Evolutionary conservation across 2,888 invertebrate genomes (phyloP).

Genomic region (Agrotis segetum): DNA sequence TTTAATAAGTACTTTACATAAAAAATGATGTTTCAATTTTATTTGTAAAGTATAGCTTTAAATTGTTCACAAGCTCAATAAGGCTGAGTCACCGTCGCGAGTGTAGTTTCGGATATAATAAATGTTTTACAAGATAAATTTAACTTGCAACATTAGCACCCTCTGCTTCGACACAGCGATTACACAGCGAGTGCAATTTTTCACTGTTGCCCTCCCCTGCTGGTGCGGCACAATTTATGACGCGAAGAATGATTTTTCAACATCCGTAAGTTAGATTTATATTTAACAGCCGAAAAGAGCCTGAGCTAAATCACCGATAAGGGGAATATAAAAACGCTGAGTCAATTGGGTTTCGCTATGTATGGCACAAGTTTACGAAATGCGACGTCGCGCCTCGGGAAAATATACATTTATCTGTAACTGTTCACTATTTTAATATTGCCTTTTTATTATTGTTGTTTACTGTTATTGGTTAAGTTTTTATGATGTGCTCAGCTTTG

Average conservation of each 20-base stretch:
- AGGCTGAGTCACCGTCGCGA: constrained; percentile 73
- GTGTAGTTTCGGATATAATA: constrained; percentile 79
- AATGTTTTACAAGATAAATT: constrained; percentile 87
- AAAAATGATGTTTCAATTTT: constrained; percentile 20
- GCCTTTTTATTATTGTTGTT: constrained; percentile 56
- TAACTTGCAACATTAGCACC: constrained; percentile 88
- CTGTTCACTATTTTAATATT: constrained; percentile 61
- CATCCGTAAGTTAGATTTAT: constrained; percentile 87
- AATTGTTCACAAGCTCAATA: constrained; percentile 23
- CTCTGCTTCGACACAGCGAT: constrained; percentile 84
- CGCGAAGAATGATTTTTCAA: constrained; percentile 88
- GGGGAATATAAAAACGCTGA: constrained; percentile 77
- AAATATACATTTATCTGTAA: constrained; percentile 59
- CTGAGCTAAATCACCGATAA: constrained; percentile 76
- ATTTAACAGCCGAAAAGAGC: constrained; percentile 83
- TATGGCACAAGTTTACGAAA: constrained; percentile 62
- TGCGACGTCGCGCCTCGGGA: constrained; percentile 42
- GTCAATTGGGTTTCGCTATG: constrained; percentile 68
- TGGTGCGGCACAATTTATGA: constrained; percentile 85
- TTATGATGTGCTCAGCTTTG: constrained; percentile 28
- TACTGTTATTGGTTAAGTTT: constrained; percentile 53
- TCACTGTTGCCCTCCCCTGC: constrained; percentile 86
- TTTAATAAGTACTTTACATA: constrained; percentile 44
- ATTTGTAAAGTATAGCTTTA: constrained; percentile 23
- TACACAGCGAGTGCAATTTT: constrained; percentile 87